Conservation (phyloP, 2,113 vertebrate genomes). For the Phocoena sinus region DNA sequence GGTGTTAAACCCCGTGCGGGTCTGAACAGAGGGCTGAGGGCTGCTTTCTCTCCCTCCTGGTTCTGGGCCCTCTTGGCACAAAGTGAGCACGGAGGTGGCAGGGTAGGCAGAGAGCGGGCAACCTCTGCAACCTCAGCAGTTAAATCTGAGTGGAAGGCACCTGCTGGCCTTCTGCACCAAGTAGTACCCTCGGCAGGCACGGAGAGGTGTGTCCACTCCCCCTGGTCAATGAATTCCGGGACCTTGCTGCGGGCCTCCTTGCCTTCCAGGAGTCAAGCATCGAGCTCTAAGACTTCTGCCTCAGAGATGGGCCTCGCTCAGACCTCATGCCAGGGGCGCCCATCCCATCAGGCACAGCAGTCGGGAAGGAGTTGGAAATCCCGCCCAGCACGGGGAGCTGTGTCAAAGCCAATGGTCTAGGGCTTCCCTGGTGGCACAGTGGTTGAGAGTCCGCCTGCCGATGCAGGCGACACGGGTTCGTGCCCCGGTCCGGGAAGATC, state of each 20-base stretch:
- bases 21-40: background rate
- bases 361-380: background rate
- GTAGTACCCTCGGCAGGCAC: background rate
- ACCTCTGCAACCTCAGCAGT: background rate
- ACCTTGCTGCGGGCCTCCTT: background rate
- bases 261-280: background rate
- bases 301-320: background rate
- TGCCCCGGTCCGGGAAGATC: no score
- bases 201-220: background rate
- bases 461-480: no score
- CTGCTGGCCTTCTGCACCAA: background rate
- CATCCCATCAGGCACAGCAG: background rate
- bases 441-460: no score
- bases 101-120: background rate
- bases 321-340: background rate
- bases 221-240: rapidly evolving
- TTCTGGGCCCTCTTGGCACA: background rate
- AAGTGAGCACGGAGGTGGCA: background rate
- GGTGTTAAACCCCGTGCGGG: background rate
- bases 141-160: background rate
- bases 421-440: no score
- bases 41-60: background rate
- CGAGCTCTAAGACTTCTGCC: background rate
- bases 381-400: background rate
- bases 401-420: background rate